phyloP scores from a whole-genome alignment of 2,113 vertebrate species.

The Tachysurus vachellii region DNA sequence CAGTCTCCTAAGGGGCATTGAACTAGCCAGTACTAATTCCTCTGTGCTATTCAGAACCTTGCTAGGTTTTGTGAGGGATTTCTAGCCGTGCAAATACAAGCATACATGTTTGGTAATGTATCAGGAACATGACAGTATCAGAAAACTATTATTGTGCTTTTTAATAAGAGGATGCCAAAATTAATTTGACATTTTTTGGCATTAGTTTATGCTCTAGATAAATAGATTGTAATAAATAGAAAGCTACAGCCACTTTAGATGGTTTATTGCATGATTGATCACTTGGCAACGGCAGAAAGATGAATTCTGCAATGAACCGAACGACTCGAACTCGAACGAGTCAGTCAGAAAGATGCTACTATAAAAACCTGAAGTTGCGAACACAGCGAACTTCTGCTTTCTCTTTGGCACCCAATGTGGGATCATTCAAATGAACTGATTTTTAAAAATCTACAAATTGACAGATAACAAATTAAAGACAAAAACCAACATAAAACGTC shows the following conservation, averaged over 20 bases:
- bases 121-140: not conserved
- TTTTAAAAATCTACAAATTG: not conserved
- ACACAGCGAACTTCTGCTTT: not conserved
- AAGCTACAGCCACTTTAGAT: not conserved
- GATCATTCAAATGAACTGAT: not conserved
- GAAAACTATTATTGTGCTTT: not conserved
- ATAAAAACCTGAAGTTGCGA: not conserved
- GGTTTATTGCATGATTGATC: not conserved
- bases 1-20: constrained; percentile 6
- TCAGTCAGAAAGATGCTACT: too few relatives aligned
- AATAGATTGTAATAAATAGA: not conserved
- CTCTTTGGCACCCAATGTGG: not conserved
- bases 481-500: not conserved
- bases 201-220: not conserved
- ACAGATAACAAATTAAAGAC: not conserved
- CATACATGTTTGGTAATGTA: not conserved
- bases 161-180: not conserved
- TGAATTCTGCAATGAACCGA: not conserved
- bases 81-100: not conserved
- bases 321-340: not conserved
- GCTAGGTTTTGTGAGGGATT: not conserved
- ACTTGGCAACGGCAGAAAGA: not conserved
- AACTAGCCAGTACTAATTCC: constrained; percentile 16
- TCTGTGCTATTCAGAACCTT: constrained; percentile 24
- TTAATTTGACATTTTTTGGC: not conserved